Evolutionary conservation across 92 coral and sea anemone species (phyloP), one percentile per base, ranked within the genome.

Genomic region (Zoanthus sansibaricus): DNA sequence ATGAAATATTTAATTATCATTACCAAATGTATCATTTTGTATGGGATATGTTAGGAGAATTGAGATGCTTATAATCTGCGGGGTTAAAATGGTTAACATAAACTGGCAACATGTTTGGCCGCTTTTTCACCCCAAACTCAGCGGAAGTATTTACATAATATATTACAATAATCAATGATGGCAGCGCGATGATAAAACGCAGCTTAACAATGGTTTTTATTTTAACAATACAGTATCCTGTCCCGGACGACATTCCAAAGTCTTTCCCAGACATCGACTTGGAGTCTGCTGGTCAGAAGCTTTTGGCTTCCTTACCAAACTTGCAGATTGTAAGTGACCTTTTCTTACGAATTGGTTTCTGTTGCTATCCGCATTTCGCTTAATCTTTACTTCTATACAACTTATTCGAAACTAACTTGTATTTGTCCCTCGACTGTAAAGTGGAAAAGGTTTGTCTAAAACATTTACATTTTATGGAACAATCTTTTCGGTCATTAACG

Each of bases 271-370:
- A 92, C 44, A 83, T 95, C 17, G 97, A 90, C 70, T 82, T 92
- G 55, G 98, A 95, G 44, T 75, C 84, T 20, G 95, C 95, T 11
- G 95, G 94, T 11, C 94, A 87, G 55, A 92, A 92, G 79, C 86
- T 93, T 17, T 74, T 93, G 13, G 88, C 92, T 42, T 92, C 95
- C 18, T 49, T 89, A 42, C 95, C 96, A 25, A 79, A 71, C 59
- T 83, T 92, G 71, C 88, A 89, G 74, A 90, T 85, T 84, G 94
- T 90, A 86, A 86, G 82, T 82, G 9, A 17, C 32, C 14, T 6
- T 10, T 49, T 66, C n/a, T 15, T 30, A 64, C 32, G n/a, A 3
- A 17, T 51, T 25, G 7, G n/a, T 59, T 49, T 30, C 0, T 17
- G 10, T 62, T 9, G 11, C n/a, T 9, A 7, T 12, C 33, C 4